Percentiles rank a stretch among this genome's conserved stretches.
These are phyloP conservation scores for Melipona bicolor DNA, from an alignment of 2,888 invertebrate genomes.

Conservation along the genomic window DNA sequence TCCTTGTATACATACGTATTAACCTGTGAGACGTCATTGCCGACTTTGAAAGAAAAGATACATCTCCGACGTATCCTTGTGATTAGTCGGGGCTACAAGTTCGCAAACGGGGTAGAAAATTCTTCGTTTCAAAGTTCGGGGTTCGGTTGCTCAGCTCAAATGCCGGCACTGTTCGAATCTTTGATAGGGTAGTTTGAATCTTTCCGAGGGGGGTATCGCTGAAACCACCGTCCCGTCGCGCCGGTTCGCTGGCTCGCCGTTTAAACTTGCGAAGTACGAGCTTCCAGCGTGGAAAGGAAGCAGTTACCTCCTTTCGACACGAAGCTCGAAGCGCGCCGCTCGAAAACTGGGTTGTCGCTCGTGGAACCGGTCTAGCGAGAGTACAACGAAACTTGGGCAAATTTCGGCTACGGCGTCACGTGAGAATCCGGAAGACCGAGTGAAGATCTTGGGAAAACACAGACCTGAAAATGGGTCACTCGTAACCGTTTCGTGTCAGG, in stretches of 20 bases:
- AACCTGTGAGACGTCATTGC: too few relatives aligned
- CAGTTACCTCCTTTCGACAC: slow-evolving; percentile 15
- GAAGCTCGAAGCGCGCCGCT: slow-evolving; percentile 22
- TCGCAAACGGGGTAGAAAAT: too few relatives aligned
- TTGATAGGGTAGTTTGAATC: neutral
- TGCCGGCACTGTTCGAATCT: neutral
- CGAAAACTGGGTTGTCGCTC: slow-evolving; percentile 44
- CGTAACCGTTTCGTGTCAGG: neutral
- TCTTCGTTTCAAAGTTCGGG: neutral
- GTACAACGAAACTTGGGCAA: slow-evolving; percentile 23
- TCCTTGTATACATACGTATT: too few relatives aligned
- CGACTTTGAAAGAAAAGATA: neutral
- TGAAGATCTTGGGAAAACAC: neutral
- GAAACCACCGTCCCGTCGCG: neutral
- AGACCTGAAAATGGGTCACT: neutral
- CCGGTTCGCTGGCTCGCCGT: slow-evolving; percentile 4
- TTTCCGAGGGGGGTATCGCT: neutral
- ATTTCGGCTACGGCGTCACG: neutral
- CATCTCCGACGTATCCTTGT: rapidly evolving
- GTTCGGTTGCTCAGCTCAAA: neutral
- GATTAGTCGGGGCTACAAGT: neutral
- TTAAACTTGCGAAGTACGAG: slow-evolving; percentile 31
- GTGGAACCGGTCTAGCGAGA: slow-evolving; percentile 22
- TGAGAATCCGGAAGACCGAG: neutral
- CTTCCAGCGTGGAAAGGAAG: slow-evolving; percentile 26